Evolutionary conservation across 2,888 invertebrate genomes (phyloP), one percentile per base, ranked within the genome.

Genomic region (Craniophora ligustri): DNA sequence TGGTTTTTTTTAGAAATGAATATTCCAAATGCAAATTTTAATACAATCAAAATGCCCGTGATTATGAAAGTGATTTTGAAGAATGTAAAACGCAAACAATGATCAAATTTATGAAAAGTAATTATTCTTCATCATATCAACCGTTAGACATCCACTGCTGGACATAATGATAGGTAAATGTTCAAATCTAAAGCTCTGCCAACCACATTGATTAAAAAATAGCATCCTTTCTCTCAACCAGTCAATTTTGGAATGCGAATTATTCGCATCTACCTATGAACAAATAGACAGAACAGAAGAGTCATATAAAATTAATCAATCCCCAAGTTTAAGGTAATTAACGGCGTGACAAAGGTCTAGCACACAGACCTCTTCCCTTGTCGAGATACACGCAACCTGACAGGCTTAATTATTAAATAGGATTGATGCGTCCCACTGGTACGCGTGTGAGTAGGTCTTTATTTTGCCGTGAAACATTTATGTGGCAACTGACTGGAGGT

Each of bases 321-420:
- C 45, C 47, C 40, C 15, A 72, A 75, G 42, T 58, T 60, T 34
- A 14, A 26, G 44, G 46, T 75, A 69, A 71, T 72, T 68, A 73
- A 62, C 51, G 30, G 51, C 15, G 63, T 68, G 75, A 75, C 72
- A 67, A 44, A 69, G 72, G 75, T 75, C 58, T 54, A 32, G 66
- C 44, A 39, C 47, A 38, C 23, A 48, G 41, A 48, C 67, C 67
- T 64, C 55, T 42, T 45, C 62, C 61, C 62, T 60, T 30, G 54
- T 41, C n/a, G 45, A 67, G 71, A 55, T 45, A 66, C 55, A 70
- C 66, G 57, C 66, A 57, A 45, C 68, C 16, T 65, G 75, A 75
- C 74, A 74, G 61, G 47, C 44, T 66, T 73, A 74, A 73, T 73
- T 69, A 73, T 73, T 73, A 58, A 73, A 72, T 55, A 63, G 72